A percentile compares a stretch with the other conserved stretches of the same genome.
phyloP scores from a whole-genome alignment of 64 coral and sea anemone species.

The Actinia tenebrosa region DNA sequence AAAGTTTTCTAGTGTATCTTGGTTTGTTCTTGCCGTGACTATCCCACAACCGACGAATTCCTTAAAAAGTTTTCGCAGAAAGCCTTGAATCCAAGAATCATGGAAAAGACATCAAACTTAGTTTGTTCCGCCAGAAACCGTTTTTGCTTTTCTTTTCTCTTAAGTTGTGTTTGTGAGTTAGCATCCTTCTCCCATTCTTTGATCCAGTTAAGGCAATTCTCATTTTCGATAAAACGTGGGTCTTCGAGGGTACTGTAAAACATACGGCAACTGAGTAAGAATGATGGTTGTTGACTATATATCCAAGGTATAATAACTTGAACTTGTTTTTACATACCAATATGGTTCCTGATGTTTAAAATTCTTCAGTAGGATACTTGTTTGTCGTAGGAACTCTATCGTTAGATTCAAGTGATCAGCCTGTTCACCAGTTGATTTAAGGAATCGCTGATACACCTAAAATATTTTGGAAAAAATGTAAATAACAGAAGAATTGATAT shows the following conservation, averaged over 20 bases:
- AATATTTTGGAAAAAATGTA: too few relatives aligned
- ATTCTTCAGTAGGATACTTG: background rate
- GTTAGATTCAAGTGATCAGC: background rate
- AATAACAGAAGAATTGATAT: too few relatives aligned
- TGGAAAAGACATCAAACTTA: slow-evolving; percentile 28
- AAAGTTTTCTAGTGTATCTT: slow-evolving; percentile 33
- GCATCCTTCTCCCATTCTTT: slow-evolving; percentile 12
- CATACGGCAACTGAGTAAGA: background rate
- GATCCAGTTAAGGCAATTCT: slow-evolving; percentile 38
- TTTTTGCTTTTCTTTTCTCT: background rate
- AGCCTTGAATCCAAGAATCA: slow-evolving; percentile 28
- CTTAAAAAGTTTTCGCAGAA: background rate
- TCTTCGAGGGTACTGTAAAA: slow-evolving; percentile 21
- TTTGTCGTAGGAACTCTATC: background rate
- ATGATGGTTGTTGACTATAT: background rate
- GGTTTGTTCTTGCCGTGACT: slow-evolving; percentile 22
- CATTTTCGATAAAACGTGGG: slow-evolving; percentile 9
- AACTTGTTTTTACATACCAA: background rate
- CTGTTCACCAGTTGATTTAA: too few relatives aligned
- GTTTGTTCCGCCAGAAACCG: slow-evolving; percentile 17
- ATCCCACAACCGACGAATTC: slow-evolving; percentile 17
- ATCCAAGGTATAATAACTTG: background rate
- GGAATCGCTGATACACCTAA: too few relatives aligned
- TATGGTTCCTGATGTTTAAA: background rate
- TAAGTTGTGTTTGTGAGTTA: background rate